phyloP scores from a whole-genome alignment of 2,113 vertebrate genomes.

The Lophius piscatorius region DNA sequence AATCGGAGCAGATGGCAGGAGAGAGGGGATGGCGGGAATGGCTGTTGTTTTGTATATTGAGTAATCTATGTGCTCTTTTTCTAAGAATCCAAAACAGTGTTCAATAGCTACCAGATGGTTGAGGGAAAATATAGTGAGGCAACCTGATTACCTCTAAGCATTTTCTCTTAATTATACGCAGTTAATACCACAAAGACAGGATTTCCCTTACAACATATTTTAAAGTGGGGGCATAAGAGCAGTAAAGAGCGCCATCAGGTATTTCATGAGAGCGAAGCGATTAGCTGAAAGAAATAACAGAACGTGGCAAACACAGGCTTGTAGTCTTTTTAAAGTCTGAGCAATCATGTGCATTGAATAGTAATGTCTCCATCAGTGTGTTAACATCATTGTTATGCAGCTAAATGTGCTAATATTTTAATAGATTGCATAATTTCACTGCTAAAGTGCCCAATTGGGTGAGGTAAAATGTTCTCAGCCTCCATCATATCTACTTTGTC shows the following conservation, averaged over 20 bases:
- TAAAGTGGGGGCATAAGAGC: conserved; percentile 25
- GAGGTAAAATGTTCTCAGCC: conserved; percentile 32
- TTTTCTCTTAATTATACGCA: conserved; percentile 58
- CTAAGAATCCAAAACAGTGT: conserved; percentile 61
- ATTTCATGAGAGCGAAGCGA: conserved; percentile 23
- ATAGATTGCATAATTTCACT: conserved; percentile 34
- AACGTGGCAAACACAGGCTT: not conserved
- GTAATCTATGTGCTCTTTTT: conserved; percentile 51
- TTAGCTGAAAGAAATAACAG: conserved; percentile 37
- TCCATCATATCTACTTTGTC: conserved; percentile 28
- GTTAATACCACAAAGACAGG: conserved; percentile 34
- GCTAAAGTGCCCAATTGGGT: conserved; percentile 27
- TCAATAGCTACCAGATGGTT: conserved; percentile 72
- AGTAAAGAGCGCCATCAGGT: conserved; percentile 31
- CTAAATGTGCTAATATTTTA: conserved; percentile 49
- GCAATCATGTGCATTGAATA: conserved; percentile 38
- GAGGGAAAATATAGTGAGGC: conserved; percentile 39
- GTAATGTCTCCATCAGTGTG: conserved; percentile 7
- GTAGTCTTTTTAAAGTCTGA: conserved; percentile 13
- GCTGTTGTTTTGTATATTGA: conserved; percentile 55
- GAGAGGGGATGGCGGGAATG: conserved; percentile 17
- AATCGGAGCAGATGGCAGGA: conserved; percentile 4
- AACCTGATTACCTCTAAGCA: conserved; percentile 63
- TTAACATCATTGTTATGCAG: conserved; percentile 7
- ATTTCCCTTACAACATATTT: conserved; percentile 34